A percentile compares a stretch with the other conserved stretches of the same genome.
Evolutionary conservation across 2,797 vertebrate genomes (phyloP).

Genomic region (Uromys caudimaculatus): DNA sequence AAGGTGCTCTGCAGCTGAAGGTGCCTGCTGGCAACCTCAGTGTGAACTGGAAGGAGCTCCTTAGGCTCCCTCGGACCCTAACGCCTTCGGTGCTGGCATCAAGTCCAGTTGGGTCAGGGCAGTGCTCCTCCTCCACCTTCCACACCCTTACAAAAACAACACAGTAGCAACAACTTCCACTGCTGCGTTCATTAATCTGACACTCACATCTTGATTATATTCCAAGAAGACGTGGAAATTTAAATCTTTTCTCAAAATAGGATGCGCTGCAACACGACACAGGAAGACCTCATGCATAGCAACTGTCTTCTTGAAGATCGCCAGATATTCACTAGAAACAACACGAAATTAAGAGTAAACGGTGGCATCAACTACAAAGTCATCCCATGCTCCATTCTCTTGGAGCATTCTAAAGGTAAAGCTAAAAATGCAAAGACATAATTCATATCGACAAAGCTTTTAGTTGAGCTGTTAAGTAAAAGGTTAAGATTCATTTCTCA

Average conservation of each 20-base stretch:
- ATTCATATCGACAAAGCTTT: conserved; percentile 72
- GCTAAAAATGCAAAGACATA: conserved; percentile 67
- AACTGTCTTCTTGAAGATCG: conserved; percentile 99
- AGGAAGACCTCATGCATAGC: conserved; percentile 99
- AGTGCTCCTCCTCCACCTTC: neutral
- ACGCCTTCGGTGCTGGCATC: neutral
- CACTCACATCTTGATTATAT: conserved; percentile 98
- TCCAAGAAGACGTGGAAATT: conserved; percentile 99
- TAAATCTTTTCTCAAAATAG: conserved; percentile 97
- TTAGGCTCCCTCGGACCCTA: neutral
- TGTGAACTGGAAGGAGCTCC: neutral
- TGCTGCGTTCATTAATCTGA: conserved; percentile 66
- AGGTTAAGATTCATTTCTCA: conserved; percentile 56
- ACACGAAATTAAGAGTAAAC: conserved; percentile 71
- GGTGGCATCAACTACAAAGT: conserved; percentile 54
- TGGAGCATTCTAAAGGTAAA: conserved; percentile 71
- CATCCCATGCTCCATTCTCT: conserved; percentile 61
- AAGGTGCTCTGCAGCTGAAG: neutral
- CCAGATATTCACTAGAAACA: conserved; percentile 95
- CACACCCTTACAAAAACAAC: conserved; percentile 69
- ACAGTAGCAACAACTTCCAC: neutral
- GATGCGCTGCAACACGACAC: conserved; percentile 97
- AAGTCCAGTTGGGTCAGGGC: neutral
- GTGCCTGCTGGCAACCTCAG: neutral
- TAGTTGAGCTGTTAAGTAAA: conserved; percentile 66